Base-by-base conservation (phyloP, 92 coral and sea anemone genomes). In the Actinostola sp. region DNA sequence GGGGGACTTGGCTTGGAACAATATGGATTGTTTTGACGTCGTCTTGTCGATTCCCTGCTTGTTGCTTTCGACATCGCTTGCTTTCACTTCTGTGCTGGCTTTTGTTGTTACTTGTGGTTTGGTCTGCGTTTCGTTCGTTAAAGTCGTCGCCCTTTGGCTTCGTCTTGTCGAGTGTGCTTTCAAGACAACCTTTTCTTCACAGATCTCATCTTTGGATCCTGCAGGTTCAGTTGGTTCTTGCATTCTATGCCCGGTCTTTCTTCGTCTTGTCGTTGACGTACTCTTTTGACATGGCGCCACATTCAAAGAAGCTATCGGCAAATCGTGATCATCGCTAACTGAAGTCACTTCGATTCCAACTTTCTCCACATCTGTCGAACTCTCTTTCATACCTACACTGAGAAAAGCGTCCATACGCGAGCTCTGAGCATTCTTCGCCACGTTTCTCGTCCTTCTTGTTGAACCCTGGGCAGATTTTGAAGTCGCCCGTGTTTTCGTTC, bases 301-400 rank as follows among this genome's bases (percentile, higher is more conserved):
- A 57, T 83, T 67, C 13, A 35, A 66, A 20, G 56, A 29, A 21
- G 67, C 88, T 63, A 64, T 88, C 42, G 70, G 86, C 55, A 76
- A 66, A 11, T 80, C 88, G 61, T 94, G 97, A 71, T 94, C 97
- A 68, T 94, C 98, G 33, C 51, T 69, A 17, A 82, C 52, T 29
- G 98, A 94, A 0, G 97, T 94, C 21, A 89, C 64, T 58, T 81
- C 83, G 75, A 85, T 57, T 17, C 58, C 71, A 8, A 67, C 80
- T 26, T 62, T 82, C 38, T 49, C 82, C 33, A 79, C 14, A 32
- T 90, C 76, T 4, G 21, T 69, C 3, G 72, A 24, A 14, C 20
- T 59, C 49, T 36, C 60, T 64, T 75, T 63, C 60, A 50, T 75
- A 25, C 33, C 81, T 51, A 44, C 16, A 49, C 72, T 69, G 27